These are phyloP conservation scores for Bos taurus DNA, from an alignment of 2,113 vertebrate genomes.

Conservation along the genomic window DNA sequence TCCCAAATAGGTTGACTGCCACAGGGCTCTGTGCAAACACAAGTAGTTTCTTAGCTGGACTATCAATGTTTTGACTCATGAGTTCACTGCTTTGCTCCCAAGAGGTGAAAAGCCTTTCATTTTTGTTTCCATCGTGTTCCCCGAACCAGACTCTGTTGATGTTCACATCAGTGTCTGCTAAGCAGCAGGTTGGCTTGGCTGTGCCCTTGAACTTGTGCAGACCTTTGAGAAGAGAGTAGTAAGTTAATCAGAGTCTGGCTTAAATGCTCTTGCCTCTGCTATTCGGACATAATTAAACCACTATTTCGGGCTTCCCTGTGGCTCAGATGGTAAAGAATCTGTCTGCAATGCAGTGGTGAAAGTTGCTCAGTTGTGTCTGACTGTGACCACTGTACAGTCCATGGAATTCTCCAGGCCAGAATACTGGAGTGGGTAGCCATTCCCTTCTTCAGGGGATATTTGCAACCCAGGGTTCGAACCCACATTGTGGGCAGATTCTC, in stretches of 20 bases:
- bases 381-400: not conserved
- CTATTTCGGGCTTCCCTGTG: not conserved
- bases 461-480: not conserved
- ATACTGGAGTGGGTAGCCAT: not conserved
- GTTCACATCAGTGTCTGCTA: not conserved
- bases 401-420: not conserved
- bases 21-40: not conserved
- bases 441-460: not conserved
- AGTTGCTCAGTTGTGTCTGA: not conserved
- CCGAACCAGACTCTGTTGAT: not conserved
- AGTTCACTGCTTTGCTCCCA: not conserved
- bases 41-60: not conserved
- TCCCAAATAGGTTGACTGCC: not conserved
- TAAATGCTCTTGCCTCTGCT: not conserved
- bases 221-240: not conserved
- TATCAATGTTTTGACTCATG: not conserved
- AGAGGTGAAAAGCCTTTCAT: not conserved
- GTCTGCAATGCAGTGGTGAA: not conserved
- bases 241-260: not conserved
- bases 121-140: not conserved
- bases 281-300: slow-evolving; percentile 1
- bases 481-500: not conserved
- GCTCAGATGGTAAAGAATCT: not conserved
- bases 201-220: not conserved
- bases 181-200: not conserved